Evolutionary conservation across 2,113 vertebrate genomes (phyloP), one percentile per base, ranked within the genome.

Genomic region (Clupea harengus): DNA sequence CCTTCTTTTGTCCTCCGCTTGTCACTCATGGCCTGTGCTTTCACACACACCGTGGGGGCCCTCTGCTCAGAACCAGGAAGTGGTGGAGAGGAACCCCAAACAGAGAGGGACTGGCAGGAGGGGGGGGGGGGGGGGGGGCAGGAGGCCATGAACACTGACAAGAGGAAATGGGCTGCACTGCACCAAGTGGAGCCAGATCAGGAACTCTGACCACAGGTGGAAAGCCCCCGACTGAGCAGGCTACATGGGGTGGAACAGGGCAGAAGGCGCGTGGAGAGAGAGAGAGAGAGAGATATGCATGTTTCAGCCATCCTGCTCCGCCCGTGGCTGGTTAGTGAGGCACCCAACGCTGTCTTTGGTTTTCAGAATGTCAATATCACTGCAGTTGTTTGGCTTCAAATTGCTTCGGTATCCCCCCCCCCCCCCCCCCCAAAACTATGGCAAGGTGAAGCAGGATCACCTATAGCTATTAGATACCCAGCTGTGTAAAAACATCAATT

Each of bases 1-100:
- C 60, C 2, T 15, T 64, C 82, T 80, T 89, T 92, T 90, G 88
- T 91, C 89, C 86, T 60, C 3, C 20, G 52, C 45, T 89, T 90
- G 92, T 89, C 88, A 87, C 85, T 88, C 86, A 45, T 82, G 49
- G 54, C 86, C 60, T 44, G n/a, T 45, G 84, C 86, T 89, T 82
- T 87, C 84, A 85, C 49, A 83, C 85, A 78, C 82, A 83, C 6
- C 28, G 32, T 13, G 11, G 46, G 45, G 18, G n/a, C 20, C 7
- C 22, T 17, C n/a, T 22, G 22, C 81, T 10, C 81, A 11, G 0
- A 22, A 82, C 13, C 84, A 85, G 54, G 54, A 78, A 39, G 72
- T 32, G 72, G 13, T 78, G 72, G 28, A 18, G 28, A 2, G 25
- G 28, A 32, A 32, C 0, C 25, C 72, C 25, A 78, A 6, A 15